These are phyloP conservation scores for Paracentrotus lividus DNA, from an alignment of 53 echinoderm and acorn worm genomes.

Conservation along the genomic window DNA sequence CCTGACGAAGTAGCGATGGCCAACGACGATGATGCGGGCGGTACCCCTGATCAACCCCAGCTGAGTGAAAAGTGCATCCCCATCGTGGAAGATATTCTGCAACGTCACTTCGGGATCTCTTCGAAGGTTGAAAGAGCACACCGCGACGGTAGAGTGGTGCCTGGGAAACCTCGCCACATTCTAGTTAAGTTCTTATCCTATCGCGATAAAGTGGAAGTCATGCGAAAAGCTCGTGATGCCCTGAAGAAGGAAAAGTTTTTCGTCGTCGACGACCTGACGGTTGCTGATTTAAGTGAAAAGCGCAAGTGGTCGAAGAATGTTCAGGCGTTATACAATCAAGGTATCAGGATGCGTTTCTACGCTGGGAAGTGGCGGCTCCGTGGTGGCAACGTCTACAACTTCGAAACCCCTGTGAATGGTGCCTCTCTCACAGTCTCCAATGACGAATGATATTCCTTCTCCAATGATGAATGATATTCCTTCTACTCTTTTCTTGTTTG, in stretches of 20 bases:
- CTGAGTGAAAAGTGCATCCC: too few relatives aligned
- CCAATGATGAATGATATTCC: too few relatives aligned
- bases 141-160: not conserved
- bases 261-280: not conserved
- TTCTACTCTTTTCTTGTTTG: too few relatives aligned
- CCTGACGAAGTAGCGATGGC: too few relatives aligned
- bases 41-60: too few relatives aligned
- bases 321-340: not conserved
- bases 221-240: not conserved
- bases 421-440: too few relatives aligned
- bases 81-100: too few relatives aligned
- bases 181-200: not conserved
- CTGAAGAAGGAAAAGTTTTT: not conserved
- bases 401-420: too few relatives aligned
- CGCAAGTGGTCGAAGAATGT: not conserved
- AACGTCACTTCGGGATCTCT: too few relatives aligned
- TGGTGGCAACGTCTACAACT: too few relatives aligned
- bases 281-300: not conserved
- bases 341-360: not conserved
- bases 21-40: too few relatives aligned
- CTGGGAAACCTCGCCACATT: constrained; percentile 7
- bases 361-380: not conserved
- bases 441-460: too few relatives aligned
- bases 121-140: not conserved
- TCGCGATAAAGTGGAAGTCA: not conserved